Base-by-base conservation (phyloP, 2,888 invertebrate genomes). In the Girardia tigrina region DNA sequence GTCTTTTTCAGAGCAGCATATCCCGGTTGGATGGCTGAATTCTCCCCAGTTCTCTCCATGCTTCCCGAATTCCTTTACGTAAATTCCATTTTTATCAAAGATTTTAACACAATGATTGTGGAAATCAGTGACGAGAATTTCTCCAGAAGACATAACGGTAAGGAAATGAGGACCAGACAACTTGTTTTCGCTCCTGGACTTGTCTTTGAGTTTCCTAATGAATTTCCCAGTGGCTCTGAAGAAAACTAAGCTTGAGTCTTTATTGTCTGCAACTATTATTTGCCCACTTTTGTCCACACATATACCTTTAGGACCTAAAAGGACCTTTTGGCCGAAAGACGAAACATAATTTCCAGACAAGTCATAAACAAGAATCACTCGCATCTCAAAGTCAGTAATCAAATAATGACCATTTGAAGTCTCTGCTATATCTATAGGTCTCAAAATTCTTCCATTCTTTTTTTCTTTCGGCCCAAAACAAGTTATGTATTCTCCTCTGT, bases 301-400 rank as follows among this genome's bases (percentile, higher is more conserved):
- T 14, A 78, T 27, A 70, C 77, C 87, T 79, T 87, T 87, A 16
- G 87, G 87, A 36, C 86, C 86, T 8, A 86, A 79, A 28, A 87
- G 81, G 78, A 85, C 86, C 42, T 85, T 85, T 36, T 84, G 82
- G 0, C 86, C 86, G 26, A 86, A 82, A 74, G 85, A 82, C 77
- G 83, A 85, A 74, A 86, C 80, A 80, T 85, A 86, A 79, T 86
- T 86, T 20, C 87, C 87, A 36, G 84, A 84, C 2, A 84, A 69
- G 23, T 29, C 28, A 28, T 77, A 77, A 0, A 77, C 77, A 27
- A 26, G 23, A 42, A 87, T 82, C 84, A 86, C 86, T 77, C 85
- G 85, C 79, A 86, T 86, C 78, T 87, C 87, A 80, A 86, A 87
- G 80, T 87, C 87, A 1, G 86, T 85, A 6, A 87, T 83, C 26